These are phyloP conservation scores for Chrysodeixis includens DNA, from an alignment of 2,888 invertebrate genomes.

Conservation along the genomic window DNA sequence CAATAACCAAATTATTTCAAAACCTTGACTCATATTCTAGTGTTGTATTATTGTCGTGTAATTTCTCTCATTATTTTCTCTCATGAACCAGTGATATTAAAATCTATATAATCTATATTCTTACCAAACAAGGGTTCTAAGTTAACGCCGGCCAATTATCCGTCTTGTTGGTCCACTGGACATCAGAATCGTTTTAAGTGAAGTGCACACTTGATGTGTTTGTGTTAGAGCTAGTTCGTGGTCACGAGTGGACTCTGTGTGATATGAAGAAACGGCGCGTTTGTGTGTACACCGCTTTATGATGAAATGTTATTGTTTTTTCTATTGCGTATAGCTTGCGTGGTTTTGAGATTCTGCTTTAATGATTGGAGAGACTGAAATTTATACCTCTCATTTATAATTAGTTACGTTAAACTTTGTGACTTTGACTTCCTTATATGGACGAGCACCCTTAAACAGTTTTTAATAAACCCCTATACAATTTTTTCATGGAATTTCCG, in stretches of 20 bases:
- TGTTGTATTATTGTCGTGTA: too few relatives aligned
- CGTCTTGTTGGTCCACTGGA: slow-evolving; percentile 58
- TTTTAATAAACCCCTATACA: too few relatives aligned
- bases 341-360: too few relatives aligned
- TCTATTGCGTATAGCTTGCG: too few relatives aligned
- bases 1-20: too few relatives aligned
- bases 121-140: slow-evolving; percentile 31
- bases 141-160: slow-evolving; percentile 32
- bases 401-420: too few relatives aligned
- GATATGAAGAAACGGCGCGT: slow-evolving; percentile 30
- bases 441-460: too few relatives aligned
- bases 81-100: neutral
- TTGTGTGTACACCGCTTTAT: slow-evolving; percentile 34
- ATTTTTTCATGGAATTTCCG: too few relatives aligned
- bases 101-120: neutral
- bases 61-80: neutral
- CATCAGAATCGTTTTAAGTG: slow-evolving; percentile 85
- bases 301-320: slow-evolving; percentile 9
- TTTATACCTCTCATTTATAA: too few relatives aligned
- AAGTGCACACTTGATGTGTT: slow-evolving; percentile 67
- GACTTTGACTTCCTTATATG: too few relatives aligned
- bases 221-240: slow-evolving; percentile 63
- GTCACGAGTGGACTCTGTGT: slow-evolving; percentile 64
- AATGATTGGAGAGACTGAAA: neutral
- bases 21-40: too few relatives aligned